Base-by-base conservation (phyloP, 1,140 invertebrate genomes). In the Vanessa atalanta region DNA sequence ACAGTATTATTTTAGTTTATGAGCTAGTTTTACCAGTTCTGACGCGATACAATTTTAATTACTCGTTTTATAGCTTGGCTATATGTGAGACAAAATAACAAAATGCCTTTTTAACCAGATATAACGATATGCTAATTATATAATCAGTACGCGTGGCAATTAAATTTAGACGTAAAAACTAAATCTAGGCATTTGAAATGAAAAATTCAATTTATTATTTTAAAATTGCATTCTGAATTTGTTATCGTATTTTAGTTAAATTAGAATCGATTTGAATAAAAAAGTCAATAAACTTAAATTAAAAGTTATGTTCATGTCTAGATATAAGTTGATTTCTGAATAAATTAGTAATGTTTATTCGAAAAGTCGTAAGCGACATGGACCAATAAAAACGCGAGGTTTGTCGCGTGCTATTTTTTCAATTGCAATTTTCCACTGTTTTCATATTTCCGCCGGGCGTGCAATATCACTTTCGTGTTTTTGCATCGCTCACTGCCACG, bases 381-480 rank as follows among this genome's bases (percentile, higher is more conserved):
- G 64, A 47, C 14, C 37, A 65, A 37, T 64, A 60, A 64, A 73
- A 50, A 64, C 11, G 71, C 65, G 48, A 48, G 16, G 61, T 48
- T 67, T 26, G 65, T 47, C 8, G 20, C 53, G 57, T 26, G 14
- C 20, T 65, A 9, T 66, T 68, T 70, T 76, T 72, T 57, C 74
- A 76, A 74, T 78, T 72, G 78, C 71, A 78, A 78, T 83, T 79
- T 80, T 72, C 65, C 77, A 76, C 67, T 77, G 53, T 78, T 65
- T 76, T 79, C 79, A 84, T 83, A 83, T 84, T 84, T 77, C 66
- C 74, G 74, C 65, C 76, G 72, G 72, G 55, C 82, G 72, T 72
- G 78, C 81, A 86, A 84, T 83, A 86, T 81, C 82, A 86, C 81
- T 83, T 81, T 82, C 72, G 72, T 85, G 83, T 86, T 84, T 84